Base-by-base conservation (phyloP, 1,140 invertebrate genomes). In the Penaeus chinensis region DNA sequence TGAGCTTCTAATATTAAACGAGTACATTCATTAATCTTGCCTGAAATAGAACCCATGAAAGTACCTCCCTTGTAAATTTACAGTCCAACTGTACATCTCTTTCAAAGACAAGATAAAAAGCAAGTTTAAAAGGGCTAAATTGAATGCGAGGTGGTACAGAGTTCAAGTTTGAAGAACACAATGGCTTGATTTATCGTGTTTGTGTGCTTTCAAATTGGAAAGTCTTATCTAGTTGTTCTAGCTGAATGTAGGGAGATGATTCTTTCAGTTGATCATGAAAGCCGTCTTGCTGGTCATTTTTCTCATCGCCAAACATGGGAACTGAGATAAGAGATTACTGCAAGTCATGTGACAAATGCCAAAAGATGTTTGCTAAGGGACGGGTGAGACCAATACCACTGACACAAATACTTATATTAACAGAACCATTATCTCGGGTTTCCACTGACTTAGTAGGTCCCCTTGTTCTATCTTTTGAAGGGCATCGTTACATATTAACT, bases 401-500 rank as follows among this genome's bases (percentile, higher is more conserved):
- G 13, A 69, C 62, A n/a, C 82, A 37, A 47, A 66, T 84, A 27
- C 69, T 47, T 10, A 71, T 54, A 19, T 37, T 37, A 19, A 71
- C 66, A 42, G 69, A 71, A 66, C 3, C 78, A 20, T 60, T 80
- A 5, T 80, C 47, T 5, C 11, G 47, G 5, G 54, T 80, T 20
- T 16, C 82, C 24, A 71, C 2, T 20, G 65, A 69, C 47, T 61
- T 69, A n/a, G 66, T 24, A 54, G 20, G 42, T 20, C 82, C 47
- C 20, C 24, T 74, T 63, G 13, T 0, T n/a, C 65, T 66, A 71
- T 61, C 82, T 69, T 37, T 62, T 54, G 82, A 84, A 16, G 82
- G 82, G 16, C 82, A 84, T 74, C 69, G 82, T 16, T 84, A 84
- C 69, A 74, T 32, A 1, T n/a, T 84, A 16, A 84, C 63, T 20